Evolutionary conservation across 2,113 vertebrate genomes (phyloP).

Genomic region (Empidonax alnorum): DNA sequence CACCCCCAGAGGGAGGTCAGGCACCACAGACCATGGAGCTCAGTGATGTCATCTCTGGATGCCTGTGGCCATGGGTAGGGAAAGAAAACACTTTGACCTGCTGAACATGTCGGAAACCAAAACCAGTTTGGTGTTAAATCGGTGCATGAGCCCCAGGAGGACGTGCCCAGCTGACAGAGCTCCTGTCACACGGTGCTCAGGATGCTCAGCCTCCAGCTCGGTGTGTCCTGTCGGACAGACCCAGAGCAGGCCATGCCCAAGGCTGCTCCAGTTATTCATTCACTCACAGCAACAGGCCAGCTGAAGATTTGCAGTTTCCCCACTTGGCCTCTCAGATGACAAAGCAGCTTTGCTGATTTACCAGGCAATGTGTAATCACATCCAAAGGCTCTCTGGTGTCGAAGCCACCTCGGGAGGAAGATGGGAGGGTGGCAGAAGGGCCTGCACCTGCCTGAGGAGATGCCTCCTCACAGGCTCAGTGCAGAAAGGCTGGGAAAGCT

Average conservation of each 20-base stretch:
- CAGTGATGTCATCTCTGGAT: neutral
- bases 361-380: neutral
- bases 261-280: neutral
- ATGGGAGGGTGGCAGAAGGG: neutral
- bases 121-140: neutral
- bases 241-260: neutral
- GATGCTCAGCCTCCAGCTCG: neutral
- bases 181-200: accelerated
- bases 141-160: neutral
- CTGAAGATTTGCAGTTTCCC: neutral
- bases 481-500: neutral
- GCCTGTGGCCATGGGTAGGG: accelerated
- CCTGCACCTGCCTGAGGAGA: neutral
- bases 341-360: neutral
- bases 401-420: neutral
- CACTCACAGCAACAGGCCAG: neutral
- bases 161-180: neutral
- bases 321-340: neutral
- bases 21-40: accelerated
- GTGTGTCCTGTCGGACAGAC: neutral
- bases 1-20: neutral
- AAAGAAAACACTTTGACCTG: neutral
- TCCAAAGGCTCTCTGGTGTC: neutral
- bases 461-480: accelerated
- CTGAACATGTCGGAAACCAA: neutral